Base-by-base conservation (phyloP, 2,888 invertebrate species). In the Polia nebulosa region DNA sequence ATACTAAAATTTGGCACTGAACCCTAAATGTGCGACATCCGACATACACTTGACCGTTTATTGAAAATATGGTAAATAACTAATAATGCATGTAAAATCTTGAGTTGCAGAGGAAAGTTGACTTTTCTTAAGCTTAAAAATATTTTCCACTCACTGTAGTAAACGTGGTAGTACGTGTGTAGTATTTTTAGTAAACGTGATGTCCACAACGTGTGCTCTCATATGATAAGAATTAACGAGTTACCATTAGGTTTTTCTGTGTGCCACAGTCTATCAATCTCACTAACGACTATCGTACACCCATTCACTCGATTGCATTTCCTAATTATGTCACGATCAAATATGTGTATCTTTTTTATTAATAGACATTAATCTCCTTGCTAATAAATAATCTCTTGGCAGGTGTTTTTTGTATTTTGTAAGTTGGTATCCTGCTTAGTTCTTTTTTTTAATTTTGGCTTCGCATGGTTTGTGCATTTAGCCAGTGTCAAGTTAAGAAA, bases 161-260 rank as follows among this genome's bases (percentile, higher is more conserved):
- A n/a, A n/a, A n/a, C n/a, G n/a, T n/a, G n/a, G n/a, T n/a, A n/a
- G n/a, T n/a, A n/a, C n/a, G n/a, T n/a, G n/a, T n/a, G n/a, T n/a
- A n/a, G n/a, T n/a, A 9, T 29, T 17, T 3, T n/a, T 5, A 25
- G 20, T 15, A 17, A 39, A 58, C 32, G 78, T 62, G 41, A 27
- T 41, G 0, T n/a, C 11, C 13, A 3, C 34, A 11, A 45, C 39
- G 58, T 64, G 7, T 15, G 1, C 2, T 58, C 29, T 44, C 15
- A 22, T 44, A 44, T 9, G 17, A 29, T 20, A 39, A 17, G 3
- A 25, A 41, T 56, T 64, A 60, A 73, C 25, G 20, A 73, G 17
- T 22, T 3, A n/a, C 29, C 56, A 66, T 76, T 79, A 53, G 60
- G 67, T 22, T 22, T 74, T 76, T 75, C n/a, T 65, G 9, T 49